phyloP scores from a whole-genome alignment of 2,888 invertebrate species.

The Melanostoma mellinum region DNA sequence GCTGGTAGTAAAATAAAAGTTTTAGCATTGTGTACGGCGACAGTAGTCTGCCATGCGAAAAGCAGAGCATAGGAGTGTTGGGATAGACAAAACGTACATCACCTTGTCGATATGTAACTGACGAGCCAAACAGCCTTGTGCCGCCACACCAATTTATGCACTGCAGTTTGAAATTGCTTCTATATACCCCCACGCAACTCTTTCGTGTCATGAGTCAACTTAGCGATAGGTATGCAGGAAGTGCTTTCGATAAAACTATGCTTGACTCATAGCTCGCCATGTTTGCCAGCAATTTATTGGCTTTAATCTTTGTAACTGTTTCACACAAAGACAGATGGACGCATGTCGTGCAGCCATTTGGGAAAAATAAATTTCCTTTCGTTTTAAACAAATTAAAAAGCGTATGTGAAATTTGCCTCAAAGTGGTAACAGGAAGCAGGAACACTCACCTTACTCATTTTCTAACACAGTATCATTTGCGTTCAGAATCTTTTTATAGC shows the following conservation, averaged over 20 bases:
- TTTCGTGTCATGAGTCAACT: constrained; percentile 33
- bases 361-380: constrained; percentile 45
- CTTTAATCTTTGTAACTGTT: constrained; percentile 58
- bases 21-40: constrained; percentile 58
- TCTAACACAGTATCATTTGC: too few relatives aligned
- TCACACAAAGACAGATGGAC: constrained; percentile 12
- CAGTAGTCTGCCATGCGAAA: constrained; percentile 62
- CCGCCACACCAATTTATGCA: constrained; percentile 52
- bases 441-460: too few relatives aligned
- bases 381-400: constrained; percentile 61
- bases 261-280: constrained; percentile 17
- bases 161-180: constrained; percentile 52
- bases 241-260: constrained; percentile 28
- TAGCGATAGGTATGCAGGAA: constrained; percentile 33
- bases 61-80: constrained; percentile 15
- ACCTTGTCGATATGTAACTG: constrained; percentile 49
- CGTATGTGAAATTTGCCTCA: too few relatives aligned
- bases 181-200: constrained; percentile 17
- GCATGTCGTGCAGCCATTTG: constrained; percentile 7
- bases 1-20: constrained; percentile 35
- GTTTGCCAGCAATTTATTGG: constrained; percentile 61
- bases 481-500: too few relatives aligned
- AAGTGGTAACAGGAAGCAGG: too few relatives aligned
- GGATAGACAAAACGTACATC: constrained; percentile 44
- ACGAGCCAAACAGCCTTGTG: constrained; percentile 29